A percentile compares a stretch with the other conserved stretches of the same genome.
Conservation (phyloP, 2,113 vertebrate species). For the Malurus elegans region DNA sequence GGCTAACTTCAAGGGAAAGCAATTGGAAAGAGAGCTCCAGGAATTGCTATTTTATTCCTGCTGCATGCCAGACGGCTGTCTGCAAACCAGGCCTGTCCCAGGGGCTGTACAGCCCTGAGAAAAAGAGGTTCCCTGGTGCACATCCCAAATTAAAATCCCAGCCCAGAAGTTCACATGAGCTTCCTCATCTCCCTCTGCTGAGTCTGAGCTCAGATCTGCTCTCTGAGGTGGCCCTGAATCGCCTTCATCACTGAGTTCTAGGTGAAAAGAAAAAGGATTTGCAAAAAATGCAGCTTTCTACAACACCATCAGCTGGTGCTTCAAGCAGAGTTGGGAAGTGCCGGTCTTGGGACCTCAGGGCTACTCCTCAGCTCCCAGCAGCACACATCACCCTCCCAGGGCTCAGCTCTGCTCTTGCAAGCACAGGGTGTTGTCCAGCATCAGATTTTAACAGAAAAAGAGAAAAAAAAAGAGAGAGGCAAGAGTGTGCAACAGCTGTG, state of each 20-base stretch:
- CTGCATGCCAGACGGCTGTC: neutral
- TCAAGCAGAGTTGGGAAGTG: neutral
- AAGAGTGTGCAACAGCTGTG: constrained; percentile 48
- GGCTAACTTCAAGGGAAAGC: neutral
- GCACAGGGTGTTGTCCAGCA: neutral
- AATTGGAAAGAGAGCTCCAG: neutral
- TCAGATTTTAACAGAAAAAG: neutral
- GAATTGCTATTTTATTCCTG: neutral
- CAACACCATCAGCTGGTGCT: neutral
- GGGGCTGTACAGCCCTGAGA: neutral
- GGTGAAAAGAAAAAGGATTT: neutral
- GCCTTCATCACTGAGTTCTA: neutral
- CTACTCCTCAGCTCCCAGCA: neutral
- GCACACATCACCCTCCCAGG: neutral
- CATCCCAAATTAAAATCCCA: neutral
- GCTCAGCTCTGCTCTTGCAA: neutral
- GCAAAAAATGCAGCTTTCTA: neutral
- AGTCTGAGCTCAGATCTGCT: neutral
- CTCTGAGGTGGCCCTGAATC: neutral
- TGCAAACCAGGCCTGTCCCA: neutral
- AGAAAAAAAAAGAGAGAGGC: neutral
- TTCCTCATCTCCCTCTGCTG: neutral
- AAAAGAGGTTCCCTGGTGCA: neutral
- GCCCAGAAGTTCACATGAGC: neutral
- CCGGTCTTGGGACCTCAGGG: neutral